Evolutionary conservation across 2,797 vertebrate genomes (phyloP).

Genomic region (Lagorchestes hirsutus): DNA sequence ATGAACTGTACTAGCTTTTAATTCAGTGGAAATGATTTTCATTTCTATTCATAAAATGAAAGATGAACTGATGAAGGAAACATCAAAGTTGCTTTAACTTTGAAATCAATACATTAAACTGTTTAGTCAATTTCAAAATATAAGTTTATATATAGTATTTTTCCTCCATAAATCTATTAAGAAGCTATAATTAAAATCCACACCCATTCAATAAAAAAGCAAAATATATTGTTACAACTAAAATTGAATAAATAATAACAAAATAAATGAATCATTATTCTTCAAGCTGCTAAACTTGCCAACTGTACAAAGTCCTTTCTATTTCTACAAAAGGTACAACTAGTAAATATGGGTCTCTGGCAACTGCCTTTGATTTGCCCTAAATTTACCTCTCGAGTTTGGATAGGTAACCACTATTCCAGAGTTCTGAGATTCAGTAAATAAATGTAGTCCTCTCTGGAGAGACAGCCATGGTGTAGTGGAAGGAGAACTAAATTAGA

Average conservation of each 20-base stretch:
- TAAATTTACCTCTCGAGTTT: neutral
- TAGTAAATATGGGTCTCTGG: neutral
- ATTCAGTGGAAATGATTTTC: neutral
- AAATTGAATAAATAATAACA: conserved; percentile 30
- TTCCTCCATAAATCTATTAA: conserved; percentile 10
- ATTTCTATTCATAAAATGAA: conserved; percentile 42
- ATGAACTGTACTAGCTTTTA: neutral
- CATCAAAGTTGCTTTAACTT: conserved; percentile 48
- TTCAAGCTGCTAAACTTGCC: conserved; percentile 33
- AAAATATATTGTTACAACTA: conserved; percentile 39
- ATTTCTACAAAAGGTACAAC: conserved; percentile 3
- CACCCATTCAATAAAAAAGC: conserved; percentile 1
- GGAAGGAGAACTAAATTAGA: neutral
- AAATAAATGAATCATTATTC: conserved; percentile 22
- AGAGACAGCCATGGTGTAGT: neutral
- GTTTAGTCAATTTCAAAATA: conserved; percentile 19
- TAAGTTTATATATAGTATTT: conserved; percentile 30
- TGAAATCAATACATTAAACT: conserved; percentile 19
- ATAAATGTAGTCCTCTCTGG: neutral
- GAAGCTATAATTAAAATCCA: conserved; percentile 25
- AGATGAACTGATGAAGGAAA: conserved; percentile 50
- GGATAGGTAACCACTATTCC: neutral
- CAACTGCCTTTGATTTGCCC: neutral
- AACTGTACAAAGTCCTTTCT: conserved; percentile 25
- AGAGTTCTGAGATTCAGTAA: neutral